Percentiles rank a stretch among this genome's conserved stretches.
phyloP scores from a whole-genome alignment of 92 coral and sea anemone genomes.

The Ricordea florida region DNA sequence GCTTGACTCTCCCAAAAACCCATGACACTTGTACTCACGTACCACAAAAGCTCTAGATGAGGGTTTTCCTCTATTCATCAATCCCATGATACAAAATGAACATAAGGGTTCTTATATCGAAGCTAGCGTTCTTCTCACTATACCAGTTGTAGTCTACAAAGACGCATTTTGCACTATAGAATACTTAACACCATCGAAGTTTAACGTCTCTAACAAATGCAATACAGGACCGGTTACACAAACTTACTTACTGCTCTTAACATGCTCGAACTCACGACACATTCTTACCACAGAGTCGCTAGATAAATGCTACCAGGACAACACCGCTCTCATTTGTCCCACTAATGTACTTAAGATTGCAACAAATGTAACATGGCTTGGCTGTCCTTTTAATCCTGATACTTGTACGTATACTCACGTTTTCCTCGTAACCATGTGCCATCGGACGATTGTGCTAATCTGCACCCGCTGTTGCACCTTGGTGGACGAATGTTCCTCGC shows the following conservation, averaged over 20 bases:
- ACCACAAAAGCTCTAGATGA: constrained; percentile 26
- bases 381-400: constrained; percentile 38
- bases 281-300: constrained; percentile 17
- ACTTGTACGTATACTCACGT: too few relatives aligned
- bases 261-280: constrained; percentile 29
- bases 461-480: constrained; percentile 47
- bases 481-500: constrained; percentile 40
- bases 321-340: constrained; percentile 24
- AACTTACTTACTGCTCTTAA: constrained; percentile 20
- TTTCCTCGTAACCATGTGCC: constrained; percentile 21
- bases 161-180: constrained; percentile 50
- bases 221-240: constrained; percentile 42
- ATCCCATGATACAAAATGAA: constrained; percentile 42
- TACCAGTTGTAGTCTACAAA: constrained; percentile 13
- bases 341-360: constrained; percentile 20
- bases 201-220: constrained; percentile 50
- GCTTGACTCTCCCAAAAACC: too few relatives aligned
- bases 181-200: constrained; percentile 37
- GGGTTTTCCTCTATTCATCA: constrained; percentile 26
- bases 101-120: constrained; percentile 11
- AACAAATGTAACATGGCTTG: constrained; percentile 52
- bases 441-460: constrained; percentile 19
- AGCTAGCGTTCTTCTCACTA: constrained; percentile 5
- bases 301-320: constrained; percentile 28
- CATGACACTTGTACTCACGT: too few relatives aligned